Conservation (phyloP, 2,113 vertebrate genomes). For the Colossoma macropomum region DNA sequence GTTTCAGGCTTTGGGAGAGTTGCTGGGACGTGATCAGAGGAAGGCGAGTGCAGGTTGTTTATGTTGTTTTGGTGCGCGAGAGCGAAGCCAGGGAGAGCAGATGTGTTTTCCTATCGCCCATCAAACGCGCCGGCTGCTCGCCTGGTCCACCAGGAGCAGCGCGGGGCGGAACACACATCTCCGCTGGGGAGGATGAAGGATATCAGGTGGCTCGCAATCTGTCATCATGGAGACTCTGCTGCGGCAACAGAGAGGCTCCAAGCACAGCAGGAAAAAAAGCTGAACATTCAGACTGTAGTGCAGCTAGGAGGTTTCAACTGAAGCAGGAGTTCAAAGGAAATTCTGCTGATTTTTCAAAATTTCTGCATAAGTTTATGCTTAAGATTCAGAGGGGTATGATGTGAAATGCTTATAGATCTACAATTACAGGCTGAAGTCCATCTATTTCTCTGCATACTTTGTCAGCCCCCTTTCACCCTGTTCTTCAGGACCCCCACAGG, state of each 20-base stretch:
- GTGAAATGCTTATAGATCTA: too few relatives aligned
- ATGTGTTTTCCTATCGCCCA: conserved; percentile 75
- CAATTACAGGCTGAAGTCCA: too few relatives aligned
- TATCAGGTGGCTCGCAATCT: conserved; percentile 81
- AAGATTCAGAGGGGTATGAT: too few relatives aligned
- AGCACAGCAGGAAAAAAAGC: conserved; percentile 64
- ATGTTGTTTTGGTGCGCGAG: conserved; percentile 63
- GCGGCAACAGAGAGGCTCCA: conserved; percentile 56
- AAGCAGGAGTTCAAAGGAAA: conserved; percentile 73
- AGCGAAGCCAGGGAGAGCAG: conserved; percentile 67
- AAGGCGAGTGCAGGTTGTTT: conserved; percentile 52
- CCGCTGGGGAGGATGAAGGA: conserved; percentile 76
- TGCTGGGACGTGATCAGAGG: conserved; percentile 12
- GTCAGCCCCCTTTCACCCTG: too few relatives aligned
- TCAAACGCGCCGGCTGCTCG: conserved; percentile 72
- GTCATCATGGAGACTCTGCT: conserved; percentile 70
- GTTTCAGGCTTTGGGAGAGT: not conserved
- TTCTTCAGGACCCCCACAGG: too few relatives aligned
- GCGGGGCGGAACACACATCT: conserved; percentile 73
- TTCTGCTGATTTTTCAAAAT: conserved; percentile 59
- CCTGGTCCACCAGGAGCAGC: conserved; percentile 73
- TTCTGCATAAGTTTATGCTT: too few relatives aligned
- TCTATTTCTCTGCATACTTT: too few relatives aligned
- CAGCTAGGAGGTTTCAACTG: conserved; percentile 68
- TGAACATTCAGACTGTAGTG: conserved; percentile 70